Conservation (phyloP, 64 coral and sea anemone genomes). For the Trachythela sp. region DNA sequence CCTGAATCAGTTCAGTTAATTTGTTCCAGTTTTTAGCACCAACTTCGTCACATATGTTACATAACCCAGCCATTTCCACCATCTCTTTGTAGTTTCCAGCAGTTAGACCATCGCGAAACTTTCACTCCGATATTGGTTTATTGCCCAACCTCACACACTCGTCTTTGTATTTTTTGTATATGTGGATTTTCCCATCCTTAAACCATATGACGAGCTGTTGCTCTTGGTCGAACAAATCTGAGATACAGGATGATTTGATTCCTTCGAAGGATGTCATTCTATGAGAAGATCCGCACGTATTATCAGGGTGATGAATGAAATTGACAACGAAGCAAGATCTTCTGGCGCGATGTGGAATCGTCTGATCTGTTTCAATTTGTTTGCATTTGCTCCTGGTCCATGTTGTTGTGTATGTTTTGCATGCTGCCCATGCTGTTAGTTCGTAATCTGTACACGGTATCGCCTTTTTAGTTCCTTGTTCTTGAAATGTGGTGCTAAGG, state of each 20-base stretch:
- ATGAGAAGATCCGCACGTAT: background rate
- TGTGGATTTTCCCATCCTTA: slow-evolving; percentile 33
- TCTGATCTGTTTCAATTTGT: background rate
- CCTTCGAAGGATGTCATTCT: too few species aligned
- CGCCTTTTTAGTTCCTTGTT: background rate
- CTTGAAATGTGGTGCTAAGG: background rate
- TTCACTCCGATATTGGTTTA: slow-evolving; percentile 17
- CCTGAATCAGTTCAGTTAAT: slow-evolving; percentile 9
- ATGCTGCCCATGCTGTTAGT: background rate
- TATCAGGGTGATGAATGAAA: slow-evolving; percentile 47
- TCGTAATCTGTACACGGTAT: background rate
- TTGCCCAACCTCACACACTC: slow-evolving; percentile 16
- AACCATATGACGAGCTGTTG: slow-evolving; percentile 46
- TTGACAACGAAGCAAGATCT: slow-evolving; percentile 34
- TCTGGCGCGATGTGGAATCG: background rate
- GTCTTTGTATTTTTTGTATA: slow-evolving; percentile 31
- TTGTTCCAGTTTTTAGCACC: slow-evolving; percentile 44
- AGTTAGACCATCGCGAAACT: slow-evolving; percentile 32
- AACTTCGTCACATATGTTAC: slow-evolving; percentile 43
- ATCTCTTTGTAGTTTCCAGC: slow-evolving; percentile 51
- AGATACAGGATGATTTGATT: too few species aligned
- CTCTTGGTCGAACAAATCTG: too few species aligned
- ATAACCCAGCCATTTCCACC: slow-evolving; percentile 38
- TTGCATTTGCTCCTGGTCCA: background rate
- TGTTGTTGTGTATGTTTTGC: background rate